Evolutionary conservation across 2,113 vertebrate species (phyloP), one percentile per base, ranked within the genome.

Genomic region (Lamprologus speciosus): DNA sequence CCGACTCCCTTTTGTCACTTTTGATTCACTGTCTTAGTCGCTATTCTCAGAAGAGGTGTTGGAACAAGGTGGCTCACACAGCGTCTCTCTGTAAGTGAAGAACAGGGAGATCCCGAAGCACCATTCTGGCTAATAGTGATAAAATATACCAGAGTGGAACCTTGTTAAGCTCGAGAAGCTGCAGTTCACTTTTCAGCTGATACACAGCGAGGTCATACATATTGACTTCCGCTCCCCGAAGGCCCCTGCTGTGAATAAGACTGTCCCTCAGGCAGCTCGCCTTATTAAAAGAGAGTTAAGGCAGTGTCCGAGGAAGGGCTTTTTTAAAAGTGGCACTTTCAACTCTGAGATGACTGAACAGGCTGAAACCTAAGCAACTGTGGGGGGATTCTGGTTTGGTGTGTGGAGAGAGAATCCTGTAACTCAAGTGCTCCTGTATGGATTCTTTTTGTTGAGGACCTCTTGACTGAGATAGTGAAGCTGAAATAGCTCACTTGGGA

Each of bases 271-370:
- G 85, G 89, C 86, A 58, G 5, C 70, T 60, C 1, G 40, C 75
- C 85, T 87, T 85, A 86, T 92, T 89, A 90, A 89, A 91, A 85
- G 14, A 81, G 51, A 55, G 50, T 13, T 42, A 31, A 85, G 57
- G 79, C 54, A 9, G 19, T 82, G 79, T 87, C 78, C 26, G 9
- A 47, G 17, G 16, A 85, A 35, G 78, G 73, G 58, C 75, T 60
- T 28, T 84, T 82, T 82, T 81, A 45, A 89, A 91, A 90, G 79
- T 58, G 65, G 1, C 10, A 68, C 83, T 80, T 87, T 87, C 28
- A 84, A 51, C 85, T 86, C 53, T 47, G 75, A 79, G 63, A 33
- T 21, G 28, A 85, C 33, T 68, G 57, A 51, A 40, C 45, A 33
- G 45, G 2, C 73, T 63, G 31, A 53, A 81, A n/a, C 37, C 33